phyloP scores from a whole-genome alignment of 2,113 vertebrate species.

The Marcusenius ussheri region DNA sequence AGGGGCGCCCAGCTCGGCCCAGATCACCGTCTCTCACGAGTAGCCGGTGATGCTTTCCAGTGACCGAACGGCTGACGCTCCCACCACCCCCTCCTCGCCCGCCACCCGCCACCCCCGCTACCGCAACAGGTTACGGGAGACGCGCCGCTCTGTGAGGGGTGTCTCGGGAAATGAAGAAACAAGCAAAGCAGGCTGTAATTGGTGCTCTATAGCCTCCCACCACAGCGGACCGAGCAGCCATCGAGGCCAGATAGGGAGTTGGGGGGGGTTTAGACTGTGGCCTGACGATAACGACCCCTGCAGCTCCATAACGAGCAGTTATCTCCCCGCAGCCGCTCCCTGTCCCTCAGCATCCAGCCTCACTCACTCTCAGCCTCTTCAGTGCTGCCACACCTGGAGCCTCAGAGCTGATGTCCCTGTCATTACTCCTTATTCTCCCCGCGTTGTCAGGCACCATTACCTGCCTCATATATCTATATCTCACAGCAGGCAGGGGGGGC shows the following conservation, averaged over 20 bases:
- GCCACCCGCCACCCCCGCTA: background rate
- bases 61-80: background rate
- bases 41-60: background rate
- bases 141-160: background rate
- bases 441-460: background rate
- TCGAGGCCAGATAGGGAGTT: conserved; percentile 35
- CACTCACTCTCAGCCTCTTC: background rate
- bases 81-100: background rate
- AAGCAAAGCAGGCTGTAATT: background rate
- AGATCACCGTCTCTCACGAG: background rate
- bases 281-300: conserved; percentile 43
- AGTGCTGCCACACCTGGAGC: background rate
- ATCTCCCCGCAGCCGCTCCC: conserved; percentile 24
- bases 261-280: conserved; percentile 31
- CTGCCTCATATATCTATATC: background rate
- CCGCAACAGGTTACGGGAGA: background rate
- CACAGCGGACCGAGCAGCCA: background rate
- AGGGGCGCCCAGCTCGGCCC: background rate
- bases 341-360: background rate
- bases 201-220: background rate
- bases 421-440: background rate
- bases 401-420: background rate
- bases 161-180: background rate
- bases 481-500: background rate
- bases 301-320: conserved; percentile 49